Evolutionary conservation across 2,888 invertebrate species (phyloP), one percentile per base, ranked within the genome.

Genomic region (Anticlea derivata): DNA sequence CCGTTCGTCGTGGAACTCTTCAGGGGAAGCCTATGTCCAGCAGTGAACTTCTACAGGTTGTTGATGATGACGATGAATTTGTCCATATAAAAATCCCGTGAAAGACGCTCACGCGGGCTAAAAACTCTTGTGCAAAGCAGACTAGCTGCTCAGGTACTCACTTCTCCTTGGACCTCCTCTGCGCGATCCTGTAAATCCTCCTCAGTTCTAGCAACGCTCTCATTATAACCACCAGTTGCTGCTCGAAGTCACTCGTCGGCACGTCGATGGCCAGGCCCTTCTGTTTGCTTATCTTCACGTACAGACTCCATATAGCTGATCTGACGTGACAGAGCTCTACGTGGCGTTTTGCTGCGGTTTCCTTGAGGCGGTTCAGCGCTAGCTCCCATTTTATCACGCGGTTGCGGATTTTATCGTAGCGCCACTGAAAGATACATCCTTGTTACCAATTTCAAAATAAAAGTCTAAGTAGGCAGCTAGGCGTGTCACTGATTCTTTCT

Each of bases 381-480:
- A 90, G 71, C 72, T 94, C 94, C 92, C 93, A 94, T 64, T 92
- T 92, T 22, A 93, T 75, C 0, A 93, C 92, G 24, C 92, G 86
- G 54, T 88, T 90, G 26, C 92, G 88, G 0, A 93, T 92, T 47
- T 86, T 88, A 63, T 93, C 93, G 70, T 92, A 93, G 30, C 93
- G 88, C 70, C 90, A 89, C 86, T 93, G 72, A 44, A 54, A 44
- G 30, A 11, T 17, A n/a, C n/a, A n/a, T n/a, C n/a, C n/a, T n/a
- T n/a, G 17, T 17, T 17, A 17, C 2, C 4, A 17, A 17, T n/a
- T n/a, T n/a, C n/a, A n/a, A n/a, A n/a, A n/a, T n/a, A n/a, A n/a
- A n/a, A n/a, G n/a, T n/a, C n/a, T n/a, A n/a, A n/a, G n/a, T n/a
- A n/a, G n/a, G n/a, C n/a, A n/a, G n/a, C n/a, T n/a, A n/a, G n/a